A percentile compares a stretch with the other conserved stretches of the same genome.
phyloP scores from a whole-genome alignment of 1,140 invertebrate species.

The Ptiloglossa arizonensis region DNA sequence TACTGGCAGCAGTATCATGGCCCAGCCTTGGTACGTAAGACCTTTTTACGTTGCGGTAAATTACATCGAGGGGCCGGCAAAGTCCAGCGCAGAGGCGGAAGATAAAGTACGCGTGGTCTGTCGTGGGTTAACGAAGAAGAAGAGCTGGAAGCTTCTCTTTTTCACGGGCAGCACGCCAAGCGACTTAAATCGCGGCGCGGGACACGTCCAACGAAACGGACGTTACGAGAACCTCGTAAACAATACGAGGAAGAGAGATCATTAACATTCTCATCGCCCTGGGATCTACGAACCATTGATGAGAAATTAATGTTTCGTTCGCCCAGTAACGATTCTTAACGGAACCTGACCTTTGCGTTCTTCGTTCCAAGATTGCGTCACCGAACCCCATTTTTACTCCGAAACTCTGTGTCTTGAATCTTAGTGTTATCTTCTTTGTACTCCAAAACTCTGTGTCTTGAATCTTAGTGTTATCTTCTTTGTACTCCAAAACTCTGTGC shows the following conservation, averaged over 20 bases:
- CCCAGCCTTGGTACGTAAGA: not conserved
- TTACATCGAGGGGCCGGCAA: slow-evolving; percentile 2
- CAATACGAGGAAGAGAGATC: not conserved
- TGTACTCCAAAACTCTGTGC: too few relatives aligned
- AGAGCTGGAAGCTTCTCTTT: not conserved
- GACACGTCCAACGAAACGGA: not conserved
- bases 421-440: too few relatives aligned
- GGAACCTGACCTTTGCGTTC: too few relatives aligned
- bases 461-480: too few relatives aligned
- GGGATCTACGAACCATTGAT: too few relatives aligned
- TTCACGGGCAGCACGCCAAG: slow-evolving; percentile 12
- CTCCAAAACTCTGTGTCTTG: too few relatives aligned
- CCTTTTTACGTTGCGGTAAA: slow-evolving; percentile 24
- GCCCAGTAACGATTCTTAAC: too few relatives aligned
- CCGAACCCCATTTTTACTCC: too few relatives aligned
- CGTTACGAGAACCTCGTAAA: not conserved
- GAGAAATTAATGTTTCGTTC: too few relatives aligned
- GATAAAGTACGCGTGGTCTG: slow-evolving; percentile 4
- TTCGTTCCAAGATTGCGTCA: too few relatives aligned
- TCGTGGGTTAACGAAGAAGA: slow-evolving; percentile 21
- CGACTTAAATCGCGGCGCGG: slow-evolving; percentile 19
- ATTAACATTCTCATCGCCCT: too few relatives aligned
- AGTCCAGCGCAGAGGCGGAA: slow-evolving; percentile 9
- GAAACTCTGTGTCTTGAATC: too few relatives aligned
- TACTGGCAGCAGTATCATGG: not conserved